Conservation (phyloP, 1,140 invertebrate genomes). For the Lysiphlebus fabarum region DNA sequence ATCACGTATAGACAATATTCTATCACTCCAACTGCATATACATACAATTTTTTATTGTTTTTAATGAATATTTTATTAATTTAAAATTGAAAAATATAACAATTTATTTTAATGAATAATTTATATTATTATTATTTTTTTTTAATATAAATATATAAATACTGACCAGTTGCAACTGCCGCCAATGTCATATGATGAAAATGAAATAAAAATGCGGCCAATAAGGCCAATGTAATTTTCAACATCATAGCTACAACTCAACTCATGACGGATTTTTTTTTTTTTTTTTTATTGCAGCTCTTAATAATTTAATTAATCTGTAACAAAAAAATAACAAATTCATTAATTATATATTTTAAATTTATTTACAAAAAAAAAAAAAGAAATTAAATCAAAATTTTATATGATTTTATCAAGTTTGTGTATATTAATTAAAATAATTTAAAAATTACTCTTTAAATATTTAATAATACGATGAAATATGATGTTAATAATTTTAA, state of each 20-base stretch:
- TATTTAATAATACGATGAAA: too few species aligned
- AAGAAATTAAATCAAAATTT: too few species aligned
- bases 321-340: background rate
- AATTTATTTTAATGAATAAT: too few species aligned
- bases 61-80: background rate
- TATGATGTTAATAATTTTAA: too few species aligned
- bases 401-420: too few species aligned
- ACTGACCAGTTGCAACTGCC: conserved; percentile 33
- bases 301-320: background rate
- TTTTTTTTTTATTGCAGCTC: background rate
- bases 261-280: conserved; percentile 44
- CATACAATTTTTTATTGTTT: background rate
- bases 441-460: too few species aligned
- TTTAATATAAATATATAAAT: background rate
- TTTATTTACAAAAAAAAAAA: too few species aligned
- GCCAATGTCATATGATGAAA: conserved; percentile 34
- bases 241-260: conserved; percentile 49
- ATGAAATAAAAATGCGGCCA: conserved; percentile 50
- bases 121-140: background rate
- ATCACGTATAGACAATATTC: background rate
- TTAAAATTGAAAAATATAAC: background rate
- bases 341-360: too few species aligned
- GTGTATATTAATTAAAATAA: too few species aligned
- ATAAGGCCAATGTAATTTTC: conserved; percentile 45
- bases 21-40: background rate